Percentiles rank a stretch among this genome's conserved stretches.
These are phyloP conservation scores for Oxytorus armatus DNA, from an alignment of 2,888 invertebrate genomes.

Conservation along the genomic window DNA sequence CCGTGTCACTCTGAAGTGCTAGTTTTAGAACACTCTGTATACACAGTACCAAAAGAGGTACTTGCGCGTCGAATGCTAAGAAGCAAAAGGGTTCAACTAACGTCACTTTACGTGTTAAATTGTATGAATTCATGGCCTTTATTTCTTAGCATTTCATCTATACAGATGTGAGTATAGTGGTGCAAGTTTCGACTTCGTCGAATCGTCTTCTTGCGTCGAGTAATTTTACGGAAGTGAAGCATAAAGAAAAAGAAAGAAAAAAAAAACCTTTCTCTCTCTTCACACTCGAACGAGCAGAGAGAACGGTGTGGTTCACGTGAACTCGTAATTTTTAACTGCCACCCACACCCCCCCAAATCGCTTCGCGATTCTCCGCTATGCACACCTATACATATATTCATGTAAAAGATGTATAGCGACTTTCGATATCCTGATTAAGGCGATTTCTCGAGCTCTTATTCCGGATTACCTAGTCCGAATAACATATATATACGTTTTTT, in stretches of 20 bases:
- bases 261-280: too few relatives aligned
- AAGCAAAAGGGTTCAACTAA: too few relatives aligned
- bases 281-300: not conserved
- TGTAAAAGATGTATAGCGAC: not conserved
- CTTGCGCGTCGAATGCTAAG: too few relatives aligned
- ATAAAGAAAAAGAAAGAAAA: too few relatives aligned
- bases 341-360: not conserved
- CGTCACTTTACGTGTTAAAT: not conserved
- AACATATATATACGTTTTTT: not conserved
- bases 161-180: too few relatives aligned
- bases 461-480: not conserved
- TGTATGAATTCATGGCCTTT: not conserved
- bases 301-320: not conserved
- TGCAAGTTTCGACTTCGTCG: too few relatives aligned
- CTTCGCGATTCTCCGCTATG: not conserved
- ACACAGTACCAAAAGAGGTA: too few relatives aligned
- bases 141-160: not conserved
- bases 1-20: too few relatives aligned
- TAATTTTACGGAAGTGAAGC: too few relatives aligned
- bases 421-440: conserved; percentile 7
- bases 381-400: not conserved
- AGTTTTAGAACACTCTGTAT: too few relatives aligned
- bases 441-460: not conserved
- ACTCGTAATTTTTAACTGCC: conserved; percentile 10
- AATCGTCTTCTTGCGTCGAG: too few relatives aligned